A percentile compares a stretch with the other conserved stretches of the same genome.
Evolutionary conservation across 2,113 vertebrate genomes (phyloP).

Genomic region (Mola mola): DNA sequence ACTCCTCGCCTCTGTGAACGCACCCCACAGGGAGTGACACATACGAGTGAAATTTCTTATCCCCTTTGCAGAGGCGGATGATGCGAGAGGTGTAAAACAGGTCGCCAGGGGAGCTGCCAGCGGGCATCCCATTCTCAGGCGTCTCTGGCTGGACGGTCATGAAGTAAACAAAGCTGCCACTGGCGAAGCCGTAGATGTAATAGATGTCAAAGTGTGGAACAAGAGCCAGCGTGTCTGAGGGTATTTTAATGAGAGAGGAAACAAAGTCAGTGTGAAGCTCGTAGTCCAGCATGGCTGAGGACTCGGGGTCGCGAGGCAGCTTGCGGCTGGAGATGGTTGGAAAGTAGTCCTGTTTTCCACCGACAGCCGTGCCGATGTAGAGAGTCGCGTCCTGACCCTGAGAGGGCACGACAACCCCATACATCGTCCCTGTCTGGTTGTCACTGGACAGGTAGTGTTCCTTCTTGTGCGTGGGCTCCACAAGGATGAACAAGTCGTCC

Average conservation of each 20-base stretch:
- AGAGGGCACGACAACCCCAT: constrained; percentile 94
- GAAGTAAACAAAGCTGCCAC: constrained; percentile 95
- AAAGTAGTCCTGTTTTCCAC: constrained; percentile 98
- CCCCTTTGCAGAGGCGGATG: constrained; percentile 95
- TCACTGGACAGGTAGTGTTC: constrained; percentile 98
- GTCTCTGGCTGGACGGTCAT: constrained; percentile 97
- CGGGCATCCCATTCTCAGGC: constrained; percentile 88
- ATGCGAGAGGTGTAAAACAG: constrained; percentile 97
- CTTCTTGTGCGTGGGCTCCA: constrained; percentile 97
- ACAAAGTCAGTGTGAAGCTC: constrained; percentile 98
- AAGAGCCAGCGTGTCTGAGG: constrained; percentile 94
- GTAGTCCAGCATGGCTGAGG: constrained; percentile 95
- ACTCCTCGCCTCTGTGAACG: constrained; percentile 88
- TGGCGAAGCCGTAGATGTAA: constrained; percentile 96
- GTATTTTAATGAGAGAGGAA: constrained; percentile 98
- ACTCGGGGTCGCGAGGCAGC: constrained; percentile 94
- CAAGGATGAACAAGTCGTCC: constrained; percentile 96
- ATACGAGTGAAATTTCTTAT: constrained; percentile 98
- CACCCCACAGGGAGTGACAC: constrained; percentile 96
- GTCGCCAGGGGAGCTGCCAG: constrained; percentile 88
- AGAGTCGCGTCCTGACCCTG: constrained; percentile 94
- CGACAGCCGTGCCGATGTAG: constrained; percentile 95
- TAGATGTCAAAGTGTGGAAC: constrained; percentile 98
- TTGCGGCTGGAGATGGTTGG: constrained; percentile 97
- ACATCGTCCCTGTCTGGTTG: constrained; percentile 97